Percentiles rank a stretch among this genome's conserved stretches.
Evolutionary conservation across 2,888 invertebrate genomes (phyloP).

Genomic region (Eupelmus urozonus): DNA sequence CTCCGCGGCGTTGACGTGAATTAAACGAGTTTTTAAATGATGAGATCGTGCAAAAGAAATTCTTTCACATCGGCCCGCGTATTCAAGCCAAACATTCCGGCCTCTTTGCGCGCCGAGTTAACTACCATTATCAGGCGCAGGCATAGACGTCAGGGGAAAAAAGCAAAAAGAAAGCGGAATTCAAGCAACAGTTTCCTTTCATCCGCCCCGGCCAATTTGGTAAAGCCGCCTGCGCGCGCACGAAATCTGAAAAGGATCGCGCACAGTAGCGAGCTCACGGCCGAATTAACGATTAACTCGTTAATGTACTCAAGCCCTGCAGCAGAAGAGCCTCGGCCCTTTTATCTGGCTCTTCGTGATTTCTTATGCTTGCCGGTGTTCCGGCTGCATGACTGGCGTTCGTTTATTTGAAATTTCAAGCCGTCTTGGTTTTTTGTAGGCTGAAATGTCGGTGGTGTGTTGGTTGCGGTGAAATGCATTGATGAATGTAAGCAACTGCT

Average conservation of each 20-base stretch:
- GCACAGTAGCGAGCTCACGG: not conserved
- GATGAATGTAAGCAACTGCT: too few relatives aligned
- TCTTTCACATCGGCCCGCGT: conserved; percentile 12
- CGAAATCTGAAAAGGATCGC: conserved; percentile 34
- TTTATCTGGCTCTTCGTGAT: not conserved
- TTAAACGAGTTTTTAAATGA: conserved; percentile 3
- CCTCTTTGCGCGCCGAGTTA: conserved; percentile 4
- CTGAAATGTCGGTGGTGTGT: too few relatives aligned
- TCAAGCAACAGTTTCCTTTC: conserved; percentile 45
- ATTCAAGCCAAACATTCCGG: conserved; percentile 23
- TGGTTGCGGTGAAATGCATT: too few relatives aligned
- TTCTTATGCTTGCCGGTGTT: not conserved
- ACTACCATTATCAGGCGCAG: conserved; percentile 27
- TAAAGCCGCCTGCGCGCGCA: too few relatives aligned
- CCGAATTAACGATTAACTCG: conserved; percentile 45
- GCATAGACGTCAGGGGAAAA: conserved; percentile 1
- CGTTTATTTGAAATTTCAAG: conserved; percentile 9
- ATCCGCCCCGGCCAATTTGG: conserved; percentile 41
- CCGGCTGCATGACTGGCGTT: not conserved
- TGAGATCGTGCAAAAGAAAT: not conserved
- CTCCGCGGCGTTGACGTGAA: too few relatives aligned
- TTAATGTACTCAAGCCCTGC: conserved; percentile 5
- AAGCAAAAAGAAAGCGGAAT: not conserved
- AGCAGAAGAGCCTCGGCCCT: not conserved
- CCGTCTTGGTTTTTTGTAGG: not conserved